A percentile compares a stretch with the other conserved stretches of the same genome.
Conservation (phyloP, 2,888 invertebrate species). For the Crossocerus cetratus region DNA sequence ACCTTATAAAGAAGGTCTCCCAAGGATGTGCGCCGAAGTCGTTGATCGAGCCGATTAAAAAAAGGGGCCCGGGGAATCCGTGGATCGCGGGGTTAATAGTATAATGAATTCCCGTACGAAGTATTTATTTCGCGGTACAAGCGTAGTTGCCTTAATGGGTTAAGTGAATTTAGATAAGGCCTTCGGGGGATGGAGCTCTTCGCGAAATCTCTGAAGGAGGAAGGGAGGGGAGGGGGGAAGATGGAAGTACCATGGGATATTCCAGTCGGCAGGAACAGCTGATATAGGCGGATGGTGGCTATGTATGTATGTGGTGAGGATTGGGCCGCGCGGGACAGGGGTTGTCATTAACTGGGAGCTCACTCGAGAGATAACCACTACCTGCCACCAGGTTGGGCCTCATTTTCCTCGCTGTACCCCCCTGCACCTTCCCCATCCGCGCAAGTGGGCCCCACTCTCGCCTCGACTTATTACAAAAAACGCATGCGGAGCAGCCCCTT, state of each 20-base stretch:
- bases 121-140: neutral
- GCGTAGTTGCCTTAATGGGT: neutral
- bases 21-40: no score
- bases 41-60: no score
- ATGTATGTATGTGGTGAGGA: neutral
- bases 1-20: no score
- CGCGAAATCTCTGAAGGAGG: neutral
- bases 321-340: constrained; percentile 58
- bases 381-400: constrained; percentile 74
- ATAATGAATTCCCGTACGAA: no score
- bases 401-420: constrained; percentile 70
- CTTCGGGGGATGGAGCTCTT: neutral
- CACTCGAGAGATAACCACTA: constrained; percentile 74
- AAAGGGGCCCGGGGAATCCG: no score
- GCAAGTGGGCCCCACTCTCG: constrained; percentile 11
- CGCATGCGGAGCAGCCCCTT: constrained; percentile 52
- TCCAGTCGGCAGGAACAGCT: constrained; percentile 54
- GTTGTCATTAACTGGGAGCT: constrained; percentile 77
- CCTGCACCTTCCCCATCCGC: neutral
- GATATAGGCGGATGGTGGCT: constrained; percentile 60
- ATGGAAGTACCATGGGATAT: constrained; percentile 25
- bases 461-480: constrained; percentile 64
- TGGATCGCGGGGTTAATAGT: no score
- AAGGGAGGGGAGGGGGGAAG: constrained; percentile 1
- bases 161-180: constrained; percentile 2